Conservation (phyloP, 2,888 invertebrate genomes). For the Caenorhabditis japonica region DNA sequence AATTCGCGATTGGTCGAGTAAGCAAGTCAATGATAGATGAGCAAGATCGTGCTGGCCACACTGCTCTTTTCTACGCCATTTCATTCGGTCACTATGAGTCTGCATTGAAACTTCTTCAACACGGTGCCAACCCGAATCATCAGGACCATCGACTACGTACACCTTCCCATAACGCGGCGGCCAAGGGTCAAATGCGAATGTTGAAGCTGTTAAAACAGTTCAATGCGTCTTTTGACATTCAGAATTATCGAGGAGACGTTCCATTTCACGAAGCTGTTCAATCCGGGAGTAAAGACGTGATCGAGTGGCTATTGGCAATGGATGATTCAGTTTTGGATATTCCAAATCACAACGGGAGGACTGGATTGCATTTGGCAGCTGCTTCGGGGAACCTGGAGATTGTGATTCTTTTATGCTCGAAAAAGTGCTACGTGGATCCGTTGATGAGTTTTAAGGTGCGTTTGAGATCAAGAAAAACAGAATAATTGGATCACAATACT, state of each 20-base stretch:
- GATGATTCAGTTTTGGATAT: constrained; percentile 87
- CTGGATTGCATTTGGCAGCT: constrained; percentile 88
- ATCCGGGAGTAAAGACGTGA: constrained; percentile 86
- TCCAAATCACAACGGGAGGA: constrained; percentile 92
- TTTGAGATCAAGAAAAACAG: not conserved
- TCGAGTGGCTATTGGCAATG: constrained; percentile 89
- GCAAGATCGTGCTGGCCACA: constrained; percentile 57
- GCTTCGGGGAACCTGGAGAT: constrained; percentile 84
- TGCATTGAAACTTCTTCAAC: constrained; percentile 88
- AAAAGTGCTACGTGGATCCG: constrained; percentile 67
- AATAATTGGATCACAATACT: not conserved
- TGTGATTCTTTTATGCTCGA: constrained; percentile 83
- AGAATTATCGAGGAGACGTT: constrained; percentile 92
- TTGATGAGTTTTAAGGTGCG: constrained; percentile 68
- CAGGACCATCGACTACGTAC: constrained; percentile 80
- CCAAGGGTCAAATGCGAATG: constrained; percentile 86
- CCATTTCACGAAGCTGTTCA: constrained; percentile 96
- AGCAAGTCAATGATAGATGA: constrained; percentile 51
- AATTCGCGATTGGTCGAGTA: constrained; percentile 45
- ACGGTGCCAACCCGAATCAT: constrained; percentile 91
- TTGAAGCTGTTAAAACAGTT: constrained; percentile 85
- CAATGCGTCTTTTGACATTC: constrained; percentile 90
- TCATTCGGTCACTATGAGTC: constrained; percentile 95
- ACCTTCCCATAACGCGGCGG: constrained; percentile 74
- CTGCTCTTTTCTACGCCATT: constrained; percentile 91